These are phyloP conservation scores for Vanessa atalanta DNA, from an alignment of 1,140 invertebrate genomes.

Conservation along the genomic window DNA sequence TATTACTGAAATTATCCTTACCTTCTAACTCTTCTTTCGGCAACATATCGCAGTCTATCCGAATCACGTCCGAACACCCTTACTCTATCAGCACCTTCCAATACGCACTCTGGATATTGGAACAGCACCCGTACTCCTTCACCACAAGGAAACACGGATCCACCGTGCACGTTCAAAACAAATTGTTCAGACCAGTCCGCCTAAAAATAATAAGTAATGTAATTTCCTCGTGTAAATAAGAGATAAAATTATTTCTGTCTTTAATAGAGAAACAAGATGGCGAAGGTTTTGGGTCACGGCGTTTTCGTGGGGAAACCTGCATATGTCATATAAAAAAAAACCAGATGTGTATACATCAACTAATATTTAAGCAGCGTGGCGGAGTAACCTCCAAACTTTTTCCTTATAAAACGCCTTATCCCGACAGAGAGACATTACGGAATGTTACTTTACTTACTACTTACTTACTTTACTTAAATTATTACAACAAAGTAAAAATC, in stretches of 20 bases:
- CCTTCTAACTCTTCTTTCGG: slow-evolving; percentile 82
- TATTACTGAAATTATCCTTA: slow-evolving; percentile 28
- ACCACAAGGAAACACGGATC: slow-evolving; percentile 90
- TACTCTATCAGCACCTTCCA: slow-evolving; percentile 87
- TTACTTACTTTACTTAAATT: no score
- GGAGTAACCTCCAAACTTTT: no score
- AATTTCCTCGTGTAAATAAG: neutral
- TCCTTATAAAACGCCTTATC: no score
- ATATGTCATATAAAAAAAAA: no score
- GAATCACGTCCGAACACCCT: slow-evolving; percentile 85
- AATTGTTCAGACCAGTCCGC: slow-evolving; percentile 91
- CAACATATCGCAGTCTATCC: slow-evolving; percentile 83
- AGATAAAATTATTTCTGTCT: neutral
- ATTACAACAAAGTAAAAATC: no score
- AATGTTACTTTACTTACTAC: no score
- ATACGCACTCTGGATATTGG: slow-evolving; percentile 90
- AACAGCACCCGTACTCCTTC: slow-evolving; percentile 87
- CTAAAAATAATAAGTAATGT: slow-evolving; percentile 65
- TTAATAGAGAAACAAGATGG: no score
- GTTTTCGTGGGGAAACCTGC: no score
- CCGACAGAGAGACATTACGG: no score
- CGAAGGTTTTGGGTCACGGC: no score
- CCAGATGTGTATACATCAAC: no score
- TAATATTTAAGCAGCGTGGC: no score
- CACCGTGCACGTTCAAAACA: slow-evolving; percentile 89